Conservation (phyloP, 35 echinoderm and acorn worm species). For the Strongylocentrotus purpuratus region DNA sequence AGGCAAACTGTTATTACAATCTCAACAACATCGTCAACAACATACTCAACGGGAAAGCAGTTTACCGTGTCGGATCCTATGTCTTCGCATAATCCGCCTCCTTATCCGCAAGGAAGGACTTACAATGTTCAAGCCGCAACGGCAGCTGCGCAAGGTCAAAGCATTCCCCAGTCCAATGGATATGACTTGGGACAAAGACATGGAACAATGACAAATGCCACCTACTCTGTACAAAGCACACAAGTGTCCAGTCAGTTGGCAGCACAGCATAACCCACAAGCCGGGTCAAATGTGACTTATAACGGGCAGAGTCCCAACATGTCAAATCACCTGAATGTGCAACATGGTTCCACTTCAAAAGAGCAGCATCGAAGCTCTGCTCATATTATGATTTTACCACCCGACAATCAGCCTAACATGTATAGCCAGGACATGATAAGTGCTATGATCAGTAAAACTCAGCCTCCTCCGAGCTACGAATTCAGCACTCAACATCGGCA, state of each 20-base stretch:
- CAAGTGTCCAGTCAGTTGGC: not conserved
- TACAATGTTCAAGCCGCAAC: slow-evolving; percentile 46
- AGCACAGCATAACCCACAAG: not conserved
- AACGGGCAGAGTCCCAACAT: not conserved
- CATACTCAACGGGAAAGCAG: slow-evolving; percentile 65
- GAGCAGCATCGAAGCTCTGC: slow-evolving; percentile 62
- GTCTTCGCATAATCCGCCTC: slow-evolving; percentile 23
- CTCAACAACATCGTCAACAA: slow-evolving; percentile 77
- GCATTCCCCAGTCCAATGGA: slow-evolving; percentile 33
- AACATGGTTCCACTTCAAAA: slow-evolving; percentile 44
- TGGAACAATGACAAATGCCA: not conserved
- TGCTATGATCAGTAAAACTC: slow-evolving; percentile 82
- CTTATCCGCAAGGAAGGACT: slow-evolving; percentile 53
- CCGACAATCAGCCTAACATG: slow-evolving; percentile 43
- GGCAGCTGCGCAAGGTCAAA: slow-evolving; percentile 35
- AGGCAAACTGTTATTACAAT: slow-evolving; percentile 76
- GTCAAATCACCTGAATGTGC: slow-evolving; percentile 23
- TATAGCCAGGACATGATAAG: slow-evolving; percentile 56
- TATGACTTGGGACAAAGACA: slow-evolving; percentile 32
- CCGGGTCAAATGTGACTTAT: not conserved
- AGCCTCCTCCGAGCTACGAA: slow-evolving; percentile 92
- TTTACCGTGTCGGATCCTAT: slow-evolving; percentile 51
- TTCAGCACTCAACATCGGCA: slow-evolving; percentile 71
- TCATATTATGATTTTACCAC: slow-evolving; percentile 62
- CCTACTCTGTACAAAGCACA: not conserved